These are phyloP conservation scores for Troilus luridus DNA, from an alignment of 2,888 invertebrate genomes.

Conservation along the genomic window DNA sequence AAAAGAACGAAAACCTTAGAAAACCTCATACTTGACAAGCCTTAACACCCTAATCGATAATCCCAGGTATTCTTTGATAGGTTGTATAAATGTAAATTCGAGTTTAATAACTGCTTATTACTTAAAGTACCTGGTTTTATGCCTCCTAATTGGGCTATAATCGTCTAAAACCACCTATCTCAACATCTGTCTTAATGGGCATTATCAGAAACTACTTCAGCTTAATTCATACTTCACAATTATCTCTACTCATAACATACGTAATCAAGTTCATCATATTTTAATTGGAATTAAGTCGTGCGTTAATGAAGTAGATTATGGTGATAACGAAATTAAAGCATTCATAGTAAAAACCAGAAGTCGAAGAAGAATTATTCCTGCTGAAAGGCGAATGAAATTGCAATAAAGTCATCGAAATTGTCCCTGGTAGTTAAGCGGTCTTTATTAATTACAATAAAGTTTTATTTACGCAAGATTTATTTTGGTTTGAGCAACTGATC, in stretches of 20 bases:
- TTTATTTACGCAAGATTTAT: no score
- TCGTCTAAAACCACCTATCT: not conserved
- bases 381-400: no score
- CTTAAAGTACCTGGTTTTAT: not conserved
- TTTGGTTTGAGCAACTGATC: no score
- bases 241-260: not conserved
- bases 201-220: not conserved
- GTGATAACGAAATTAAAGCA: no score
- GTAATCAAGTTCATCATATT: not conserved
- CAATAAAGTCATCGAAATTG: no score
- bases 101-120: not conserved
- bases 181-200: not conserved
- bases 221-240: not conserved
- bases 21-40: not conserved
- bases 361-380: no score
- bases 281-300: not conserved
- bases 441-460: no score
- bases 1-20: no score
- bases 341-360: no score
- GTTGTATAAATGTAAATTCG: not conserved
- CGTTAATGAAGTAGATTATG: no score
- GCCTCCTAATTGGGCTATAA: not conserved
- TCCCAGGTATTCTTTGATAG: not conserved
- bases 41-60: not conserved
- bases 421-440: no score